Evolutionary conservation across 2,113 vertebrate genomes (phyloP).

Genomic region (Anoura caudifer): DNA sequence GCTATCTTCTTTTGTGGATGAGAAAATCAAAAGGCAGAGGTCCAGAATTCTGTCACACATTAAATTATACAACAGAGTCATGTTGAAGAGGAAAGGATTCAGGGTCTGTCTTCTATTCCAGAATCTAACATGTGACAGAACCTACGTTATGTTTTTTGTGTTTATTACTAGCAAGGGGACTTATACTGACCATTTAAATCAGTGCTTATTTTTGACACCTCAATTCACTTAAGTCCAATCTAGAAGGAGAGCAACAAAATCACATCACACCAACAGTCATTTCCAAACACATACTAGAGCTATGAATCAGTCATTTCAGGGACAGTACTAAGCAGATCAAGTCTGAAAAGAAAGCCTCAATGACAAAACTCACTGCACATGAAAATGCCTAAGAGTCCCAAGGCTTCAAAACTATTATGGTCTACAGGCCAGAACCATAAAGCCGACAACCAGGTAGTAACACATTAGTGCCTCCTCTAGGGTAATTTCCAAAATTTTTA

Average conservation of each 20-base stretch:
- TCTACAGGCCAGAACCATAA: too few relatives aligned
- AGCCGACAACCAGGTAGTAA: not conserved
- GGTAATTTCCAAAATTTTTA: not conserved
- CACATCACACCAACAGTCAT: not conserved
- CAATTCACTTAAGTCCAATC: not conserved
- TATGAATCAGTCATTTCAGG: not conserved
- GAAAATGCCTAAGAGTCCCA: not conserved
- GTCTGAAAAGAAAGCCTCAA: not conserved
- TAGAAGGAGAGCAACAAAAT: not conserved
- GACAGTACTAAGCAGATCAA: not conserved
- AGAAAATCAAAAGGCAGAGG: not conserved
- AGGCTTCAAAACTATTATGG: not conserved
- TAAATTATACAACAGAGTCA: not conserved
- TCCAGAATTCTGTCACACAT: not conserved
- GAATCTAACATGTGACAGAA: not conserved
- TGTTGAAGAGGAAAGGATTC: not conserved
- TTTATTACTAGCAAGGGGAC: not conserved
- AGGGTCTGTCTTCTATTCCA: not conserved
- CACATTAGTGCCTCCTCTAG: not conserved
- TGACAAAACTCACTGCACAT: not conserved
- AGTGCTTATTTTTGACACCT: not conserved
- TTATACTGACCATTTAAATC: not conserved
- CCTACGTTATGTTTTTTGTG: not conserved
- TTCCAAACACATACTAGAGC: not conserved
- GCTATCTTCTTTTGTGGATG: not conserved